Conservation (phyloP, 2,797 vertebrate genomes). For the Psittacula derbiana region DNA sequence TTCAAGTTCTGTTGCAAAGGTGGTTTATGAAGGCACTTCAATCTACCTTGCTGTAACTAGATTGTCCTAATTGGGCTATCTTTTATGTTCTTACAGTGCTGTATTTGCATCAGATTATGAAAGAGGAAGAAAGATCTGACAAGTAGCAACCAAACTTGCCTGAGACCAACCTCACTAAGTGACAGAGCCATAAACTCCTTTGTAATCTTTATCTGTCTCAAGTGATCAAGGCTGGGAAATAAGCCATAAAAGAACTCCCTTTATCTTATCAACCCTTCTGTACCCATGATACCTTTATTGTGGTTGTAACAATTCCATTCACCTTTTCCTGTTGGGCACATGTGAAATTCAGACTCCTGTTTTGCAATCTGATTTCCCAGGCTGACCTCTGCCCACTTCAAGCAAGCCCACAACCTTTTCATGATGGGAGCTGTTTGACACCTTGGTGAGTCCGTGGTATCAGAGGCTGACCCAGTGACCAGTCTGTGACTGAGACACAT, state of each 20-base stretch:
- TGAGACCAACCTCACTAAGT: neutral
- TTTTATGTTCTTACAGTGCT: neutral
- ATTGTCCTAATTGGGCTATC: neutral
- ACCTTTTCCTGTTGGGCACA: neutral
- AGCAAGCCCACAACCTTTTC: neutral
- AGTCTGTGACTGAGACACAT: neutral
- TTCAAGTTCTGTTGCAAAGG: neutral
- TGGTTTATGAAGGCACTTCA: neutral
- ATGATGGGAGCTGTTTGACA: neutral
- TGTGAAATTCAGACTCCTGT: neutral
- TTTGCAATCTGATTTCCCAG: neutral
- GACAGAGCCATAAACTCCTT: constrained; percentile 5
- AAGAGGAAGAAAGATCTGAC: neutral
- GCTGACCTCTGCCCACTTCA: rapidly evolving
- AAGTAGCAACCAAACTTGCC: neutral
- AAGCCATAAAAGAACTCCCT: neutral
- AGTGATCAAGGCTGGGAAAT: constrained; percentile 11
- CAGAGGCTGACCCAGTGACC: neutral
- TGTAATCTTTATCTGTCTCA: constrained; percentile 14
- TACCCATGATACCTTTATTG: constrained; percentile 11
- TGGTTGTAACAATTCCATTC: neutral
- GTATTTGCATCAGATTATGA: neutral
- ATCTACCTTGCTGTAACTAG: neutral
- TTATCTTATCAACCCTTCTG: constrained; percentile 34
- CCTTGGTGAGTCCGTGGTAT: neutral